phyloP scores from a whole-genome alignment of 2,888 invertebrate genomes.

The Seladonia tumulorum region DNA sequence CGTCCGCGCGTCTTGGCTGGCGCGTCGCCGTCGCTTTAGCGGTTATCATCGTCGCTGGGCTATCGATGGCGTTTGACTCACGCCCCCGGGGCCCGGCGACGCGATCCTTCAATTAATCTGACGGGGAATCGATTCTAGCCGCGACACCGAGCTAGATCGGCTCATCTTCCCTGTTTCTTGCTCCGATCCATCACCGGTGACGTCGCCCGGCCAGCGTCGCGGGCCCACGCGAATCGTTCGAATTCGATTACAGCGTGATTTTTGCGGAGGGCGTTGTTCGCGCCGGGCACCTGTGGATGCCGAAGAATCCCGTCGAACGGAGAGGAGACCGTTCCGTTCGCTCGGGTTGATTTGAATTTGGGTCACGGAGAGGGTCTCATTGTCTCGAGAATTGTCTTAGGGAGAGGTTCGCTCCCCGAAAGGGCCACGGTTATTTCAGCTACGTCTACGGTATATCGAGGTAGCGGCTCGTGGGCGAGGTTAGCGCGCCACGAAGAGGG shows the following conservation, averaged over 20 bases:
- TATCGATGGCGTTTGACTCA: conserved; percentile 2
- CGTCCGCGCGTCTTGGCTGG: not conserved
- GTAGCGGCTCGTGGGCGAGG: conserved; percentile 67
- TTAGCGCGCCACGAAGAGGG: conserved; percentile 77
- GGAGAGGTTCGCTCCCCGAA: conserved; percentile 60
- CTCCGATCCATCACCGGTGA: conserved; percentile 20
- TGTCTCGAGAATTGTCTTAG: conserved; percentile 68
- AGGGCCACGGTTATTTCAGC: conserved; percentile 68
- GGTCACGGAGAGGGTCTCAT: conserved; percentile 66
- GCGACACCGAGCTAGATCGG: not conserved
- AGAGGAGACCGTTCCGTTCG: conserved; percentile 6
- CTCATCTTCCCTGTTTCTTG: not conserved
- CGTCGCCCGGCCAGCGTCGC: not conserved
- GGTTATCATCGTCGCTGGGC: not conserved
- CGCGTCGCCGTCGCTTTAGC: not conserved
- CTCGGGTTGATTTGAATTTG: conserved; percentile 68
- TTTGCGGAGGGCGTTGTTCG: not conserved
- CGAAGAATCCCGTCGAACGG: not conserved
- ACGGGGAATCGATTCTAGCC: conserved; percentile 19
- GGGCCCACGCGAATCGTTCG: not conserved
- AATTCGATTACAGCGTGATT: not conserved
- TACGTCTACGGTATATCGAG: conserved; percentile 64
- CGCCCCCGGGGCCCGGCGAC: not conserved
- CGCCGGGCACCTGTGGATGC: conserved; percentile 44
- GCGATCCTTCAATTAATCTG: conserved; percentile 41